A percentile compares a stretch with the other conserved stretches of the same genome.
phyloP scores from a whole-genome alignment of 2,888 invertebrate genomes.

The Pollenia griseotomentosa region DNA sequence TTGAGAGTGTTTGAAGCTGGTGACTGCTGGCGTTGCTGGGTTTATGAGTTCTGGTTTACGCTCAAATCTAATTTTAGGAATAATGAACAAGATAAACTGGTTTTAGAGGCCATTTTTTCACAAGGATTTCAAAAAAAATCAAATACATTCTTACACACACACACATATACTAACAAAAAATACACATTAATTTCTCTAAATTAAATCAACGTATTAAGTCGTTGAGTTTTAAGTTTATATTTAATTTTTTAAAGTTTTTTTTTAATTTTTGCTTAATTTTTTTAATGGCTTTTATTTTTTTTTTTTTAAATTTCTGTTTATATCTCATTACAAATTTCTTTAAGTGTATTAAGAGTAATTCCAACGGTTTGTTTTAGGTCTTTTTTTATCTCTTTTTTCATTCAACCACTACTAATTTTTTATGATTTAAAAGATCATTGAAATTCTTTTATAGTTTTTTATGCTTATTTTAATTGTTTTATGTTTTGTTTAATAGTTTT shows the following conservation, averaged over 20 bases:
- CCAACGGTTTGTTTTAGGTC: slow-evolving; percentile 11
- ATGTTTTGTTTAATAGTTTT: slow-evolving; percentile 15
- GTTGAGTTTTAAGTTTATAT: slow-evolving; percentile 46
- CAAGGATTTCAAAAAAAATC: slow-evolving; percentile 28
- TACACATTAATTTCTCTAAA: neutral
- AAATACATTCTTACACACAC: slow-evolving; percentile 1
- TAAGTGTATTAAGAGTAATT: slow-evolving; percentile 11
- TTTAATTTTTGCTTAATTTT: slow-evolving; percentile 70
- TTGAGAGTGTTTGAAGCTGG: no score
- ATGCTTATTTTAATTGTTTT: slow-evolving; percentile 6
- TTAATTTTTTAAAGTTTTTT: slow-evolving; percentile 19
- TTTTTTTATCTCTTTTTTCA: neutral
- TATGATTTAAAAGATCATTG: slow-evolving; percentile 58
- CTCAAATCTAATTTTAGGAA: slow-evolving; percentile 34
- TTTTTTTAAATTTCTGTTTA: slow-evolving; percentile 19
- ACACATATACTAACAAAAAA: slow-evolving; percentile 17
- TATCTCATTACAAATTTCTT: slow-evolving; percentile 13
- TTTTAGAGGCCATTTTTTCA: slow-evolving; percentile 53
- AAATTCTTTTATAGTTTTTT: slow-evolving; percentile 37
- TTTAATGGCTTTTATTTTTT: slow-evolving; percentile 12
- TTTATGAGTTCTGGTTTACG: slow-evolving; percentile 1
- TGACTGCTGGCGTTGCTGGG: slow-evolving; percentile 16
- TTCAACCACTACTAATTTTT: slow-evolving; percentile 41
- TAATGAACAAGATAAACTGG: slow-evolving; percentile 51
- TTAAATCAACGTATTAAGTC: neutral